Conservation (phyloP, 1,140 invertebrate genomes). For the Pachypeltis micranthus region DNA sequence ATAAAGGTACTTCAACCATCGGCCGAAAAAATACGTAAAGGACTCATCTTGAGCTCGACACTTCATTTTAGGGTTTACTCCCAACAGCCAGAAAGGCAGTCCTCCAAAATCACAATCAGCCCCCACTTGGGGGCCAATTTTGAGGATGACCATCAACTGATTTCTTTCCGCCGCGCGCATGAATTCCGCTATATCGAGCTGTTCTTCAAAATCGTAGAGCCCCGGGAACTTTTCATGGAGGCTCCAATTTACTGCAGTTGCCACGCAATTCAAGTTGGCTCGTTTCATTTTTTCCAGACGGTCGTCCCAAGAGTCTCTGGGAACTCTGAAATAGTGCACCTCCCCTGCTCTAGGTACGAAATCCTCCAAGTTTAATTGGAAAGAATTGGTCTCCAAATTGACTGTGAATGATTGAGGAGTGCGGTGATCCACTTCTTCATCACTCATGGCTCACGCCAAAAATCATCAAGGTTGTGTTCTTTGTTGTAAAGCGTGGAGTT, state of each 20-base stretch:
- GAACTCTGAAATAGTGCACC: slow-evolving; percentile 84
- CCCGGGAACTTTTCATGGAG: slow-evolving; percentile 68
- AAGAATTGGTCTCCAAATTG: background rate
- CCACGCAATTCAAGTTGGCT: slow-evolving; percentile 78
- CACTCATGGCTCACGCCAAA: background rate
- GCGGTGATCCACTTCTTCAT: background rate
- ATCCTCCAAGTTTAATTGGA: background rate
- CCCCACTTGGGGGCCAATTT: slow-evolving; percentile 89
- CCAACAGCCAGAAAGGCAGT: slow-evolving; percentile 69
- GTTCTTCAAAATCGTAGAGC: slow-evolving; percentile 58
- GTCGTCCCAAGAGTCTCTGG: slow-evolving; percentile 70
- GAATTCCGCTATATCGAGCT: slow-evolving; percentile 63
- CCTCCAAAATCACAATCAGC: slow-evolving; percentile 75
- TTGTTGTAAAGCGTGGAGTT: background rate
- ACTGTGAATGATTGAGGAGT: background rate
- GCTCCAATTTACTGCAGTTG: slow-evolving; percentile 88
- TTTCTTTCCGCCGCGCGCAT: slow-evolving; percentile 68
- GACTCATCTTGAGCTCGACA: slow-evolving; percentile 46
- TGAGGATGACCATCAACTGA: slow-evolving; percentile 67
- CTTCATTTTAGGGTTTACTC: slow-evolving; percentile 51
- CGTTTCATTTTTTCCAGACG: slow-evolving; percentile 67
- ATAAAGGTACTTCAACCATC: background rate
- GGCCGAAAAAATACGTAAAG: background rate
- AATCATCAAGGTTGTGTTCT: background rate
- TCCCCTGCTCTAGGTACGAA: slow-evolving; percentile 48